Evolutionary conservation across 2,888 invertebrate genomes (phyloP).

Genomic region (Drosophila rubida): DNA sequence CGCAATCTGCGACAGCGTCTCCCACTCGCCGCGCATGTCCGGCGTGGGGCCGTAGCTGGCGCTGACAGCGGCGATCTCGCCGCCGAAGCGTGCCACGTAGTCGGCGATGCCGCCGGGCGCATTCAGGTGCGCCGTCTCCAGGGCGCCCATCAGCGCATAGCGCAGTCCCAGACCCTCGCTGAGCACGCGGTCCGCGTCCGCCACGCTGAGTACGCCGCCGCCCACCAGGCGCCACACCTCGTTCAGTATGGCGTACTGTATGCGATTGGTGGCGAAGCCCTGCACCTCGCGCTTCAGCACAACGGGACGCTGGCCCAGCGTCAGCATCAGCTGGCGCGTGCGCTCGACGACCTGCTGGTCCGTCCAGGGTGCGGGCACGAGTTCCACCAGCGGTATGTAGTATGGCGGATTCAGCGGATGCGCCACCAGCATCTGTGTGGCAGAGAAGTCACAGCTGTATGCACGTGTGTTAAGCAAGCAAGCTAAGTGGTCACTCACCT

Average conservation of each 20-base stretch:
- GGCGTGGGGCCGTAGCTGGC: constrained; percentile 91
- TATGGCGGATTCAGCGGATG: constrained; percentile 99
- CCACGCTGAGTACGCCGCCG: constrained; percentile 91
- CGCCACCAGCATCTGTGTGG: constrained; percentile 88
- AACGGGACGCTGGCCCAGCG: constrained; percentile 96
- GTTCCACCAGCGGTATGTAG: constrained; percentile 96
- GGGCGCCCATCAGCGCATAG: constrained; percentile 96
- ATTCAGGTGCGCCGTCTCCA: constrained; percentile 97
- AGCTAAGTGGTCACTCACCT: too few relatives aligned
- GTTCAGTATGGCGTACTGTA: constrained; percentile 97
- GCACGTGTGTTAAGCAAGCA: too few relatives aligned
- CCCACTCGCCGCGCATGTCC: constrained; percentile 88
- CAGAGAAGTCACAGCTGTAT: too few relatives aligned
- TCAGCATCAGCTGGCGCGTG: constrained; percentile 91
- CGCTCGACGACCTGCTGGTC: constrained; percentile 89
- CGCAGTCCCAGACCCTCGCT: constrained; percentile 97
- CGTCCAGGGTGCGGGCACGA: constrained; percentile 98
- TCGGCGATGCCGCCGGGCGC: constrained; percentile 93
- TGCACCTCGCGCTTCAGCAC: constrained; percentile 93
- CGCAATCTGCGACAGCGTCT: constrained; percentile 89
- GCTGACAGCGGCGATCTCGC: constrained; percentile 87
- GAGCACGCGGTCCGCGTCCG: constrained; percentile 96
- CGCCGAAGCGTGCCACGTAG: constrained; percentile 87
- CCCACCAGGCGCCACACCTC: constrained; percentile 96
- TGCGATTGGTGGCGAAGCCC: constrained; percentile 96